These are phyloP conservation scores for Chaenogobius annularis DNA, from an alignment of 2,113 vertebrate genomes.

Conservation along the genomic window DNA sequence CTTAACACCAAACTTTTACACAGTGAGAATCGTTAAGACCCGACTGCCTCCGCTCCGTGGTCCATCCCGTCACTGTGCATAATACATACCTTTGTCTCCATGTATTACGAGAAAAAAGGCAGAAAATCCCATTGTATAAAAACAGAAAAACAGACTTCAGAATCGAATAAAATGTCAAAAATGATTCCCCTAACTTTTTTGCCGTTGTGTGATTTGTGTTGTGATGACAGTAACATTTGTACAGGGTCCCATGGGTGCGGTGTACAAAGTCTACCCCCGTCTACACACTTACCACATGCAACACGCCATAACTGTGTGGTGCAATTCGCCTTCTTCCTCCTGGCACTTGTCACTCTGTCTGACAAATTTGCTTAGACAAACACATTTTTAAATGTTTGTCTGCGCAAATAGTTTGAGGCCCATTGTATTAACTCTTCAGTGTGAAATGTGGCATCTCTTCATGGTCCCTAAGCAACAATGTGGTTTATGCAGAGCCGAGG, in stretches of 20 bases:
- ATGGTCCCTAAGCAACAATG: neutral
- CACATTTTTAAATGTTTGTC: slow-evolving; percentile 6
- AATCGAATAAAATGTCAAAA: neutral
- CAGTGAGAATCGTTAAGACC: neutral
- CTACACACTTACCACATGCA: slow-evolving; percentile 1
- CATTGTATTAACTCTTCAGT: neutral
- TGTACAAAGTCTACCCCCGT: neutral
- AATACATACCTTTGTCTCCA: slow-evolving; percentile 2
- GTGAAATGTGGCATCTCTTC: neutral
- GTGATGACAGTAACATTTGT: slow-evolving; percentile 4
- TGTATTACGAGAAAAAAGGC: neutral
- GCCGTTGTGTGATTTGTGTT: slow-evolving; percentile 2
- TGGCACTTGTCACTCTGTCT: slow-evolving; percentile 13
- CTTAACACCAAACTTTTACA: neutral
- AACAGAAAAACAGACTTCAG: neutral
- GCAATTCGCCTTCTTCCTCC: slow-evolving; percentile 4
- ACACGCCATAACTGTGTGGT: neutral
- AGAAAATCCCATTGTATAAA: neutral
- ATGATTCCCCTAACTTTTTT: neutral
- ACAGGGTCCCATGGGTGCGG: neutral
- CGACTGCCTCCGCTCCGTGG: neutral
- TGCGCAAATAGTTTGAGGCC: neutral
- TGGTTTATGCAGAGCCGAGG: neutral
- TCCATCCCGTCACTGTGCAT: neutral
- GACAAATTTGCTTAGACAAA: slow-evolving; percentile 8